These are phyloP conservation scores for Brachyrhaphis roseni DNA, from an alignment of 2,797 vertebrate genomes.

Conservation along the genomic window DNA sequence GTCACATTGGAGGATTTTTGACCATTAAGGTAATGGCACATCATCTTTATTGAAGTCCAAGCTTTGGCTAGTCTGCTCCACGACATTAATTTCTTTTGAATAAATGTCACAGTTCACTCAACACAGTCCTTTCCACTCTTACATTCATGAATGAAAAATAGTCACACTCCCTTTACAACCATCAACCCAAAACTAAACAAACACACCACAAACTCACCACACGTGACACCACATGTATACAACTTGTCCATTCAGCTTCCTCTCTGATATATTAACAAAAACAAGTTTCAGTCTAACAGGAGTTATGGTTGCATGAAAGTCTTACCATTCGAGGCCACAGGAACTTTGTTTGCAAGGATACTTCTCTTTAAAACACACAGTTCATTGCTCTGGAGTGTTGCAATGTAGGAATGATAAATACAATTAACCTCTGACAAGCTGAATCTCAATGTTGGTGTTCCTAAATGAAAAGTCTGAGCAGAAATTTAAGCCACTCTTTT, in stretches of 20 bases:
- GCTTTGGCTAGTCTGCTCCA: background rate
- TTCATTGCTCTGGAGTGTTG: conserved; percentile 11
- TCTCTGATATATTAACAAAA: conserved; percentile 8
- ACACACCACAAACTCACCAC: conserved; percentile 13
- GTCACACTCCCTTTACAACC: conserved; percentile 52
- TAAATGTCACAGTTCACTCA: background rate
- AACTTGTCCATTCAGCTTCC: conserved; percentile 18
- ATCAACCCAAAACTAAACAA: conserved; percentile 58
- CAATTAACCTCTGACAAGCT: background rate
- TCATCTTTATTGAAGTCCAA: background rate
- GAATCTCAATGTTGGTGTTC: background rate
- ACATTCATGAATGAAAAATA: conserved; percentile 37
- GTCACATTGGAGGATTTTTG: background rate
- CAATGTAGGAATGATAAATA: conserved; percentile 3
- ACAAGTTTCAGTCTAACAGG: conserved; percentile 37
- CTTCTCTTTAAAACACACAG: conserved; percentile 17
- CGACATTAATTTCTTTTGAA: background rate
- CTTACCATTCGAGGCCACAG: conserved; percentile 18
- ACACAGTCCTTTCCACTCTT: background rate
- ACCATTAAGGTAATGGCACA: background rate
- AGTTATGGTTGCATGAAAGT: conserved; percentile 31
- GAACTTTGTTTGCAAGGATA: conserved; percentile 34
- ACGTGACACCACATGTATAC: background rate
- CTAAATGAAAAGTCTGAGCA: no score
- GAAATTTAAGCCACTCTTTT: background rate